phyloP scores from a whole-genome alignment of 2,113 vertebrate genomes.

The Aythya baeri region DNA sequence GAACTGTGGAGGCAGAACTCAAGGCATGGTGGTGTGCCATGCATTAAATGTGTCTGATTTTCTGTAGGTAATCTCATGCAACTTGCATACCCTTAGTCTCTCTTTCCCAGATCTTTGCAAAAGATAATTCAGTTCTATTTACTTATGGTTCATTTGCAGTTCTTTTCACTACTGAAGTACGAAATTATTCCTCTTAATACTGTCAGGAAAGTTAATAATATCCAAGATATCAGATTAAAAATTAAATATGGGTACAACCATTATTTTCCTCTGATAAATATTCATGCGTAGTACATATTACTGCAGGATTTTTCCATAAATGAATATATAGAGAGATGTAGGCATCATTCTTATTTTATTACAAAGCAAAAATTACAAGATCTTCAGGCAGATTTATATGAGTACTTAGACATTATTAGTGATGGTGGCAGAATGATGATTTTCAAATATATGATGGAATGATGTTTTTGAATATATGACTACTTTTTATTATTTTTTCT shows the following conservation, averaged over 20 bases:
- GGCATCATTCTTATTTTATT: slow-evolving; percentile 10
- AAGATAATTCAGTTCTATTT: slow-evolving; percentile 23
- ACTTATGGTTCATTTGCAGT: background rate
- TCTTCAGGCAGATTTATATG: background rate
- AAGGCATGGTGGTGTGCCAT: background rate
- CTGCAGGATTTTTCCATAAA: background rate
- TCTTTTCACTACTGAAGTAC: slow-evolving; percentile 19
- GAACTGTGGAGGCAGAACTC: background rate
- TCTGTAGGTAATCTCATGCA: background rate
- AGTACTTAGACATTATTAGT: background rate
- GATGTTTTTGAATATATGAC: background rate
- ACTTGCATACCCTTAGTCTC: background rate
- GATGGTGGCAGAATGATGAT: background rate
- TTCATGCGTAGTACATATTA: background rate
- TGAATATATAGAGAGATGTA: background rate
- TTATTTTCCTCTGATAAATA: slow-evolving; percentile 38
- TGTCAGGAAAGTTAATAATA: slow-evolving; percentile 27
- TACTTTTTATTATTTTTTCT: background rate
- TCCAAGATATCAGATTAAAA: slow-evolving; percentile 30
- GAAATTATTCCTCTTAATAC: slow-evolving; percentile 23
- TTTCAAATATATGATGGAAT: background rate
- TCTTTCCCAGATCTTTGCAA: background rate
- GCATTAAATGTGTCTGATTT: background rate
- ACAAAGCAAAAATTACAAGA: background rate
- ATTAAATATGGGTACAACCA: slow-evolving; percentile 2